Evolutionary conservation across 2,113 vertebrate genomes (phyloP), one percentile per base, ranked within the genome.

Genomic region (Glareola pratincola): DNA sequence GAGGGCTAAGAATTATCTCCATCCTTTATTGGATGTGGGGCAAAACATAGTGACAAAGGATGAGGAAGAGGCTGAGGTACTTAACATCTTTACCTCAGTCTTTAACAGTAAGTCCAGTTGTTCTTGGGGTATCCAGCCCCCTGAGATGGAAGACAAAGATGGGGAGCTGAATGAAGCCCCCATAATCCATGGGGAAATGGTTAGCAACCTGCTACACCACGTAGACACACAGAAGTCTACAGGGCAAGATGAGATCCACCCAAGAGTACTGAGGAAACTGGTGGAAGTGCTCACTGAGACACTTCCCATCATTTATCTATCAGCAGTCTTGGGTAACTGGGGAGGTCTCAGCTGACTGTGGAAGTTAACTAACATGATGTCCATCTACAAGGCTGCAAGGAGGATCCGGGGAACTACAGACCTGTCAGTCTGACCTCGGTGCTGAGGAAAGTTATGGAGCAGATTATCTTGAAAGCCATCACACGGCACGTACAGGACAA

Each of bases 401-500:
- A 67, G 8, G 10, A 67, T 34, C 8, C 2, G 0, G 13, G 36
- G 15, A 92, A 63, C n/a, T 63, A 63, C 26, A 48, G 26, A 9
- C 18, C 21, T 48, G 8, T 47, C n/a, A 54, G n/a, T 21, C n/a
- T 76, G 48, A 92, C 4, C 4, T 64, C 1, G 0, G 29, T 45
- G 9, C 19, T 3, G 1, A 8, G 11, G 12, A 69, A 74, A 29
- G 7, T 54, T 29, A 45, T 18, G 56, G 19, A 79, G 11, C n/a
- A 75, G 22, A 32, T 41, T 9, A 81, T 18, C 32, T 4, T n/a
- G 50, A 76, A 21, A 21, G 32, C 30, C 36, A 51, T 43, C 36
- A 60, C 3, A 7, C 1, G 1, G 21, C 10, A 54, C 1, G 1
- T 26, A 32, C 34, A 73, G 14, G 48, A 63, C 57, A 63, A 53